Evolutionary conservation across 2,113 vertebrate species (phyloP), one percentile per base, ranked within the genome.

Genomic region (Dasyprocta punctata): DNA sequence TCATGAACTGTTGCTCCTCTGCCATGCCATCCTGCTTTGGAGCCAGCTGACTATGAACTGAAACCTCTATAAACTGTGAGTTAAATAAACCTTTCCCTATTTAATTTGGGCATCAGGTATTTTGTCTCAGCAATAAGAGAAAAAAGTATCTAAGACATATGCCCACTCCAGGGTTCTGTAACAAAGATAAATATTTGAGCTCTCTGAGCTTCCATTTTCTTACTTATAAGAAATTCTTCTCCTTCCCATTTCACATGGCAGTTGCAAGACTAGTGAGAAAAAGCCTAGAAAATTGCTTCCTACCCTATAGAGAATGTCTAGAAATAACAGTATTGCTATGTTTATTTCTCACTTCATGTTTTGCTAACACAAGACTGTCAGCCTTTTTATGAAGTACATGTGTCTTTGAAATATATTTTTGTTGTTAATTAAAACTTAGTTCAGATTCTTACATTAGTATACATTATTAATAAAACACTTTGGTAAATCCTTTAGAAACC

Each of bases 351-450:
- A 87, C 8, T 71, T 82, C 30, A 58, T 44, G 28, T 75, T 94
- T 94, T 83, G 38, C 54, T 95, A 36, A 49, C 6, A 5, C 17
- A 60, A 71, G 47, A 54, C 7, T 56, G 38, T 83, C 33, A 41
- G 60, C 3, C 20, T 90, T 95, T 82, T 78, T 73, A 73, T 30
- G 41, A 4, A 65, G 19, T 82, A 56, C 22, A 13, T 58, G 20
- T 85, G 65, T 56, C 14, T 91, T 58, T 86, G 30, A n/a, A 17
- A 7, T 28, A 71, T 47, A 36, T 85, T 87, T 95, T 92, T 67
- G 16, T 41, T 73, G 41, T 56, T 92, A 7, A 90, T 80, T 90
- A 83, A 83, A 93, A 92, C 36, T 73, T 86, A 90, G 71, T 69
- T 73, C 75, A 93, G 65, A 88, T 56, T 87, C 41, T 63, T 20